These are phyloP conservation scores for Cryptomyrus ogoouensis DNA, from an alignment of 2,113 vertebrate genomes.

Conservation along the genomic window DNA sequence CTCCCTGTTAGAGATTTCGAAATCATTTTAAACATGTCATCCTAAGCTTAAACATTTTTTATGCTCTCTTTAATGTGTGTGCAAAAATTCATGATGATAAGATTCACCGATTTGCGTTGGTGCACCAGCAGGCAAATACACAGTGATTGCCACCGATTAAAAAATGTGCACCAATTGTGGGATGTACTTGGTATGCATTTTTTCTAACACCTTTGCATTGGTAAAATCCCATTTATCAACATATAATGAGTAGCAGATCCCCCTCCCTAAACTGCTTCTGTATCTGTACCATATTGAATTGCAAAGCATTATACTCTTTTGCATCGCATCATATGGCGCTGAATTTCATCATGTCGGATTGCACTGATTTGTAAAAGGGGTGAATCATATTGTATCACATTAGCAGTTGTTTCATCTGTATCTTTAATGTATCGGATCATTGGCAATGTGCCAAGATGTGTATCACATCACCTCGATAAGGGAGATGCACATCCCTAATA, in stretches of 20 bases:
- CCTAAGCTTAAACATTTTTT: background rate
- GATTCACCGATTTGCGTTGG: background rate
- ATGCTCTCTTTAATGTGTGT: background rate
- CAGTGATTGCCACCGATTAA: background rate
- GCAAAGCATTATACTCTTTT: background rate
- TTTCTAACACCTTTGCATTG: background rate
- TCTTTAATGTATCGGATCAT: background rate
- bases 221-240: background rate
- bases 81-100: background rate
- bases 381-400: background rate
- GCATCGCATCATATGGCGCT: background rate
- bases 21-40: background rate
- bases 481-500: background rate
- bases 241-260: background rate
- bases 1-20: background rate
- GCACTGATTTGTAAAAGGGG: background rate
- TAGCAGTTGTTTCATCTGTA: background rate
- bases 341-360: background rate
- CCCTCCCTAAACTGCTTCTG: background rate
- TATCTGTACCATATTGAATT: background rate
- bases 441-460: background rate
- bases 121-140: background rate
- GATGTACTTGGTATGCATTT: background rate
- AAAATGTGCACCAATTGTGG: background rate
- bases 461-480: background rate